Percentiles rank a stretch among this genome's conserved stretches.
These are phyloP conservation scores for Drosophila sp. DNA, from an alignment of 1,140 invertebrate genomes.

Conservation along the genomic window DNA sequence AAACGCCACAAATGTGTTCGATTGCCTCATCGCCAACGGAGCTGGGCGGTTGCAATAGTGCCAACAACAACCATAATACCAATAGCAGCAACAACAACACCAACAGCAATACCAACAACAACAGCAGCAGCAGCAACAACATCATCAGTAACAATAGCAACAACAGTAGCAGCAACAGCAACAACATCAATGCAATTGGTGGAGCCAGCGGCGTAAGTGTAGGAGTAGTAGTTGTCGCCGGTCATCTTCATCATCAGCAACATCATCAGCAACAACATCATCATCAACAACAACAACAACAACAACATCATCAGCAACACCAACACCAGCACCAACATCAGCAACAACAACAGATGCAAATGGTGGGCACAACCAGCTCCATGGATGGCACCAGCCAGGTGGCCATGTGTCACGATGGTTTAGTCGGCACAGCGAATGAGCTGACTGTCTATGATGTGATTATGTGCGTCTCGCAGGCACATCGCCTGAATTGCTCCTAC, in stretches of 20 bases:
- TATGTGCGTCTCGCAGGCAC: slow-evolving; percentile 93
- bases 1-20: slow-evolving; percentile 83
- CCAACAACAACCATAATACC: slow-evolving; percentile 64
- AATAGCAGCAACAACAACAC: slow-evolving; percentile 50
- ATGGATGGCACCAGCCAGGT: slow-evolving; percentile 48
- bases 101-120: slow-evolving; percentile 68
- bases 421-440: slow-evolving; percentile 81
- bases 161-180: slow-evolving; percentile 51
- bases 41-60: slow-evolving; percentile 77
- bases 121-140: slow-evolving; percentile 42
- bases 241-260: slow-evolving; percentile 47
- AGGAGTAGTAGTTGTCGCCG: slow-evolving; percentile 62
- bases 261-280: slow-evolving; percentile 46
- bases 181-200: slow-evolving; percentile 22
- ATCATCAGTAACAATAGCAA: slow-evolving; percentile 50
- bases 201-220: slow-evolving; percentile 79
- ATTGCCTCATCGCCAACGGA: slow-evolving; percentile 82
- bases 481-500: slow-evolving; percentile 94
- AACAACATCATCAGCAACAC: slow-evolving; percentile 32
- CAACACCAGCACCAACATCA: slow-evolving; percentile 54
- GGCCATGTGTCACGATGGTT: slow-evolving; percentile 68
- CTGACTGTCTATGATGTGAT: slow-evolving; percentile 92
- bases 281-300: too few species aligned
- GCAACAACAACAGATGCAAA: slow-evolving; percentile 45
- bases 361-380: slow-evolving; percentile 47